Evolutionary conservation across 2,113 vertebrate species (phyloP), one percentile per base, ranked within the genome.

Genomic region (Sylvietta virens): DNA sequence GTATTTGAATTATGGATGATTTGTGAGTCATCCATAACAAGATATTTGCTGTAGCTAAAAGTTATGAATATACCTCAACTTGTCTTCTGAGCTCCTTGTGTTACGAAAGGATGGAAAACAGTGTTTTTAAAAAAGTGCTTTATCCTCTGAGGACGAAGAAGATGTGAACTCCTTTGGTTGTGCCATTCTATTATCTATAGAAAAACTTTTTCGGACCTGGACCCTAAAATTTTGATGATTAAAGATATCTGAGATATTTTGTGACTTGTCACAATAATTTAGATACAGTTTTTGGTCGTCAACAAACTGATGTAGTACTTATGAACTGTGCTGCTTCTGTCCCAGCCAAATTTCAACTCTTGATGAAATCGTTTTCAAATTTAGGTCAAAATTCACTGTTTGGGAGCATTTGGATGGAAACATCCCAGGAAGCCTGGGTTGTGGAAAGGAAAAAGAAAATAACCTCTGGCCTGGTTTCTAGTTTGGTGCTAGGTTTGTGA

Each of bases 1-100:
- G 11, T 88, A 65, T 87, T 89, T 95, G 93, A 94, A 95, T 92
- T 91, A 96, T 67, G 78, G 91, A 91, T 91, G 87, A 86, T 89
- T 95, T 95, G 35, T 85, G 73, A 87, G n/a, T 76, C 1, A 1
- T 79, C 44, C 83, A 69, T 16, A 67, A 70, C 40, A 87, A 94
- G 57, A 45, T 67, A 67, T 60, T 87, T 66, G 31, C 42, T 81
- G 56, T 33, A 91, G 60, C 24, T 77, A 71, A 69, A 81, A 92
- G 30, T 78, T 89, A 61, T 30, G 51, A 26, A 8, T 47, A 62
- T 50, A 70, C 50, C 13, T 83, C 54, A 80, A 81, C 6, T 58
- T 88, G 28, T 79, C 61, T 88, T 94, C 72, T 60, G 60, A 83
- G 17, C 7, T 35, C 15, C 47, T 87, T 56, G 13, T 92, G 20